Evolutionary conservation across 2,113 vertebrate species (phyloP).

Genomic region (Ramphastos sulfuratus): DNA sequence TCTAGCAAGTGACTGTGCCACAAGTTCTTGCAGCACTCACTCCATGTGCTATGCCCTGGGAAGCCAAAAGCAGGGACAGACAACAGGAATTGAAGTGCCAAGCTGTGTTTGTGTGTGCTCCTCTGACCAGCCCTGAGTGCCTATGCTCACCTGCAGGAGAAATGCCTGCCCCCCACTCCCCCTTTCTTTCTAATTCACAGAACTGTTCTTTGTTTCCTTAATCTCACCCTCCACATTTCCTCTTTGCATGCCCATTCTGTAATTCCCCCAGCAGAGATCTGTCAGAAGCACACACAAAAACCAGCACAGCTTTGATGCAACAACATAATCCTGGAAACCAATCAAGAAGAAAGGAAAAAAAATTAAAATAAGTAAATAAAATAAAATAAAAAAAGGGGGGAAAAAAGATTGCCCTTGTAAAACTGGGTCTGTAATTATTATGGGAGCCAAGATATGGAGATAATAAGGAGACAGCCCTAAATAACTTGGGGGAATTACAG

Average conservation of each 20-base stretch:
- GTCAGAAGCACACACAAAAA: constrained; percentile 64
- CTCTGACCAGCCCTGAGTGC: too few relatives aligned
- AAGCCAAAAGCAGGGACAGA: too few relatives aligned
- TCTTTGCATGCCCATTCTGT: constrained; percentile 46
- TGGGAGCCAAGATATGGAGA: constrained; percentile 70
- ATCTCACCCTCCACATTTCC: constrained; percentile 51
- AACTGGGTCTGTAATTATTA: constrained; percentile 73
- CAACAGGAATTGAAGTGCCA: too few relatives aligned
- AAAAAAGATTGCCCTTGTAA: constrained; percentile 65
- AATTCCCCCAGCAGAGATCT: constrained; percentile 62
- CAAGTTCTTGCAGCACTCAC: too few relatives aligned
- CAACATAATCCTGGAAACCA: constrained; percentile 69
- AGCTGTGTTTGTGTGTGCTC: too few relatives aligned
- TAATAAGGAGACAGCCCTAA: constrained; percentile 73
- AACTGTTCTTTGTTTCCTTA: too few relatives aligned
- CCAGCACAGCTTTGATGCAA: constrained; percentile 65
- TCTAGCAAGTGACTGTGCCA: too few relatives aligned
- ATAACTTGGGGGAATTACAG: constrained; percentile 72
- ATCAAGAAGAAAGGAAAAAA: constrained; percentile 47
- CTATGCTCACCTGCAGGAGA: too few relatives aligned
- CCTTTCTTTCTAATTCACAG: too few relatives aligned
- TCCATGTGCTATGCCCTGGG: too few relatives aligned
- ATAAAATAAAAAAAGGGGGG: constrained; percentile 46
- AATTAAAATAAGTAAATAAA: too few relatives aligned
- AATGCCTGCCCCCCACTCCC: too few relatives aligned